Evolutionary conservation across 2,113 vertebrate species (phyloP).

Genomic region (Pipa parva): DNA sequence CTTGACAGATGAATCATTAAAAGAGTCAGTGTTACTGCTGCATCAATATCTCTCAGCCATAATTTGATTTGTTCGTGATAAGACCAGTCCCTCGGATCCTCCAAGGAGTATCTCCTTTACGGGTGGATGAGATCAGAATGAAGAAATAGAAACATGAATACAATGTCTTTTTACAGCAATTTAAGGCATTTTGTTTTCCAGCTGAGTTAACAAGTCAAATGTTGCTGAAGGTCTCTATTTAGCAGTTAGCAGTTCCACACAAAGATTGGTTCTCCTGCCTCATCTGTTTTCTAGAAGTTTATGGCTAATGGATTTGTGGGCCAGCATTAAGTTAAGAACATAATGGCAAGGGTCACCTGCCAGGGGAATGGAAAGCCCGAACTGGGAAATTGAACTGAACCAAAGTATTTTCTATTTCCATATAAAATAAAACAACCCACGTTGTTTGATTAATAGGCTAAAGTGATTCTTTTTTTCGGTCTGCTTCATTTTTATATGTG

Average conservation of each 20-base stretch:
- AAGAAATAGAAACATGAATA: constrained; percentile 2
- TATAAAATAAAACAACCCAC: too few species aligned
- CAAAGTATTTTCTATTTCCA: too few species aligned
- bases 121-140: background rate
- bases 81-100: background rate
- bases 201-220: constrained; percentile 39
- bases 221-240: constrained; percentile 20
- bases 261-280: constrained; percentile 16
- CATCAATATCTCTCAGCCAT: background rate
- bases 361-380: constrained; percentile 10
- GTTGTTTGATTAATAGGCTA: too few species aligned
- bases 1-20: background rate
- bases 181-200: background rate
- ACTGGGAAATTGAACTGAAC: constrained; percentile 39
- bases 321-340: constrained; percentile 43
- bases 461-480: too few species aligned
- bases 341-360: constrained; percentile 41
- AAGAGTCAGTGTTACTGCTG: background rate
- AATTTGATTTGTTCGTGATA: background rate
- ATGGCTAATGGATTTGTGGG: constrained; percentile 42
- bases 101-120: background rate
- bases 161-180: constrained; percentile 33
- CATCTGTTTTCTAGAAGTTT: constrained; percentile 29
- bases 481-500: too few species aligned
- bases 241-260: constrained; percentile 25